Percentiles rank a stretch among this genome's conserved stretches.
phyloP scores from a whole-genome alignment of 2,888 invertebrate genomes.

The Acrobasis suavella region DNA sequence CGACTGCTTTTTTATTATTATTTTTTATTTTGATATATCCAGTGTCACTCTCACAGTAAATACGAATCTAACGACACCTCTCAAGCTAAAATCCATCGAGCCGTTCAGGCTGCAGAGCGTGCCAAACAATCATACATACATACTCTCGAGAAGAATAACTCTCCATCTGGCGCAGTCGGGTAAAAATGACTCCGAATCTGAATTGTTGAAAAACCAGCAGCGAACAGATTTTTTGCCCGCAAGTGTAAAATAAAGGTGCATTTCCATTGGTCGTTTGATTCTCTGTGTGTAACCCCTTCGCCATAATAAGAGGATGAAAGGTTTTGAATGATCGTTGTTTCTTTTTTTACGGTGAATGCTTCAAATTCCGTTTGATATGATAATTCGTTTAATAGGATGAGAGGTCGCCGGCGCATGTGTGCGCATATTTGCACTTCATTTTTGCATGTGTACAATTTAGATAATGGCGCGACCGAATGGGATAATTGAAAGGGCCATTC shows the following conservation, averaged over 20 bases:
- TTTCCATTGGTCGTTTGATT: slow-evolving; percentile 35
- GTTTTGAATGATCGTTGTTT: slow-evolving; percentile 68
- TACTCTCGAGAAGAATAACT: too few relatives aligned
- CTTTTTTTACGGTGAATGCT: slow-evolving; percentile 61
- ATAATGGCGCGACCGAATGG: slow-evolving; percentile 6
- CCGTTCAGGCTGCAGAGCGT: too few relatives aligned
- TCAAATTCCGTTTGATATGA: slow-evolving; percentile 76
- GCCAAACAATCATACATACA: too few relatives aligned
- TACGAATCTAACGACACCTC: too few relatives aligned
- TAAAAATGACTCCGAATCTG: too few relatives aligned
- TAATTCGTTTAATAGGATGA: slow-evolving; percentile 74
- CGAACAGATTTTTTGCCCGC: background rate
- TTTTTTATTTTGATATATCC: too few relatives aligned
- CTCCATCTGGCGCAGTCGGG: too few relatives aligned
- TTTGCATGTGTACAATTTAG: slow-evolving; percentile 38
- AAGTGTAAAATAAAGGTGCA: slow-evolving; percentile 37
- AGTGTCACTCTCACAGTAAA: too few relatives aligned
- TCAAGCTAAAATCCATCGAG: too few relatives aligned
- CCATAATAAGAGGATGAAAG: slow-evolving; percentile 76
- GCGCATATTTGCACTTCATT: slow-evolving; percentile 63
- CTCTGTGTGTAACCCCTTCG: slow-evolving; percentile 59
- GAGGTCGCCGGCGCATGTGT: slow-evolving; percentile 57
- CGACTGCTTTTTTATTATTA: too few relatives aligned
- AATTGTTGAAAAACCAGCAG: too few relatives aligned
- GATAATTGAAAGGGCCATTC: slow-evolving; percentile 7